Evolutionary conservation across 2,113 vertebrate genomes (phyloP).

Genomic region (Dromaius novaehollandiae): DNA sequence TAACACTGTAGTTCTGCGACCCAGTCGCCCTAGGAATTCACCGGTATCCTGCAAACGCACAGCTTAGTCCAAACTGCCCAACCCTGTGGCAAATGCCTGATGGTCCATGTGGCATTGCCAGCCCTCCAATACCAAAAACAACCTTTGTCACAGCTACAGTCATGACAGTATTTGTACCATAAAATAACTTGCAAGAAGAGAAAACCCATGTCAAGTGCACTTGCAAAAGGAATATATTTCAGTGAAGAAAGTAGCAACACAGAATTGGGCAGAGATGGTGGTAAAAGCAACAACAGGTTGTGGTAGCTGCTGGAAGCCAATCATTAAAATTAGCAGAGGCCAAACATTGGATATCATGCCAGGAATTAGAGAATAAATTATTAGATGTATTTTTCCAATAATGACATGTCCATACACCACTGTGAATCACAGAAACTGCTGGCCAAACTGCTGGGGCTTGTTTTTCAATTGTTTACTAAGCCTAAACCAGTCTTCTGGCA

Average conservation of each 20-base stretch:
- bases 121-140: neutral
- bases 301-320: neutral
- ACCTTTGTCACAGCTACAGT: neutral
- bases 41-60: neutral
- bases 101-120: too few relatives aligned
- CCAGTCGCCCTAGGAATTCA: neutral
- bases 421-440: neutral
- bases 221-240: neutral
- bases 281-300: neutral
- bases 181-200: neutral
- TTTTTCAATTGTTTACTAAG: neutral
- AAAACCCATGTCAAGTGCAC: neutral
- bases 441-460: neutral
- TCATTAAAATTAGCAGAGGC: neutral
- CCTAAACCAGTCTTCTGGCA: neutral
- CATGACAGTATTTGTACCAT: neutral
- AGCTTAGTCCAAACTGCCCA: neutral
- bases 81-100: rapidly evolving
- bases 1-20: neutral
- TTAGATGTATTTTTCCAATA: neutral
- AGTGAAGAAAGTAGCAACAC: neutral
- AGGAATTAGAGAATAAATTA: neutral
- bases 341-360: neutral
- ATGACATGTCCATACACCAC: neutral
- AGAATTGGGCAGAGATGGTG: neutral